Evolutionary conservation across 2,113 vertebrate species (phyloP), one percentile per base, ranked within the genome.

Genomic region (Salvelinus sp.): DNA sequence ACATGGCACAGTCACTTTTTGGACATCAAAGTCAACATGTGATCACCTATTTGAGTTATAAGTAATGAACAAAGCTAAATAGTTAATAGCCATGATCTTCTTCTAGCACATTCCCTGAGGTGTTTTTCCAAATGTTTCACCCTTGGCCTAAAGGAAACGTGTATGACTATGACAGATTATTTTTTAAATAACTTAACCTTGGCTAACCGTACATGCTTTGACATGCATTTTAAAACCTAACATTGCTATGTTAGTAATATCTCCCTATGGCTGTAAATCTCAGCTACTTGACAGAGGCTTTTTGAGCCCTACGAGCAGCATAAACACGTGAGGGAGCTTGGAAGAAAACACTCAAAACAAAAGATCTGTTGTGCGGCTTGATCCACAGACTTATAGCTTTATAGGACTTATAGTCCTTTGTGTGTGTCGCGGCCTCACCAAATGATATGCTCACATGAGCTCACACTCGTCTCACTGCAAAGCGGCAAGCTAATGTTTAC

Each of bases 261-360:
- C 12, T 38, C 9, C 23, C 38, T 38, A 38, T 38, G 38, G 18
- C 69, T 18, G 48, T 33, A 80, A 81, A 75, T 69, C 33, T 78
- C 1, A 3, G 71, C 23, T 27, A 70, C 30, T 54, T 33, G 14
- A 72, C 18, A 23, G 64, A 2, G 38, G 38, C 38, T 44, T 44
- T 44, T 64, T 83, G 25, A 84, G 65, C 25, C 63, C 76, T 50
- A 3, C 67, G 69, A 69, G 38, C 38, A 10, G 2, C 38, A 66
- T 27, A 74, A 84, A 82, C 82, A 85, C 48, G 83, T 83, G 84
- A 89, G 84, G 80, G 84, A 88, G 76, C 75, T 77, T 16, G 28
- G 23, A 57, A 57, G 78, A 50, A 85, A 87, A 78, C 30, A n/a
- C 73, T 33, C 7, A 62, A 25, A 71, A 90, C 79, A 90, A 90